Base-by-base conservation (phyloP, 1,140 invertebrate genomes). In the Drusus annulatus region DNA sequence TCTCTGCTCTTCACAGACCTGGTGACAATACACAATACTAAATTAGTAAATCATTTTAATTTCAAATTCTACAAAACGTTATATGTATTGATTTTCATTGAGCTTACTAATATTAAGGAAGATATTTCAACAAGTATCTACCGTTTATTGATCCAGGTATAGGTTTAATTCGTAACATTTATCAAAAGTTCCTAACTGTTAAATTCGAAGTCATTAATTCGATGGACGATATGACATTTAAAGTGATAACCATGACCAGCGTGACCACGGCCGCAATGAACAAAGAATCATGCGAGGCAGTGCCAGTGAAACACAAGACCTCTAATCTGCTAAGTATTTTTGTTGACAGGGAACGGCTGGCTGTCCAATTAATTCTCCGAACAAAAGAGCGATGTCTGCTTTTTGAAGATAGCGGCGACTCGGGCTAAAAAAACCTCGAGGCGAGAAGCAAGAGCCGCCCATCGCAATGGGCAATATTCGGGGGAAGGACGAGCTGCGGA, bases 1-100 rank as follows among this genome's bases (percentile, higher is more conserved):
- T 80, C 93, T 93, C 85, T 97, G 94, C 85, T 97, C 96, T 86
- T 97, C 96, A 89, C 96, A 98, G 79, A 98, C 96, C 97, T 98
- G 91, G 79, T 88, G 90, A 56, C 86, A 60, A 60, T 2, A 60
- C 21, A 21, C 21, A 2, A 60, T 7, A 45, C 36, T 45, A 13
- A 45, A 56, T 56, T 17, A 56, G 54, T 4, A 8, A 3, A 21
- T 1, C n/a, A 56, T 19, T 56, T 17, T 4, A 56, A 1, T 1
- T 0, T 56, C 1, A 17, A 56, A 10, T 3, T 21, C 0, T 21
- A 10, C 21, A 0, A 58, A 58, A 21, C 17, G 21, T 58, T 7
- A 58, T 3, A 58, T 56, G 16, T 19, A 56, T 16, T n/a, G 54
- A 56, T 28, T 28, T 28, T 6, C 31, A 36, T 7, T 36, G 31